Evolutionary conservation across 1,140 invertebrate species (phyloP).

Genomic region (Popillia japonica): DNA sequence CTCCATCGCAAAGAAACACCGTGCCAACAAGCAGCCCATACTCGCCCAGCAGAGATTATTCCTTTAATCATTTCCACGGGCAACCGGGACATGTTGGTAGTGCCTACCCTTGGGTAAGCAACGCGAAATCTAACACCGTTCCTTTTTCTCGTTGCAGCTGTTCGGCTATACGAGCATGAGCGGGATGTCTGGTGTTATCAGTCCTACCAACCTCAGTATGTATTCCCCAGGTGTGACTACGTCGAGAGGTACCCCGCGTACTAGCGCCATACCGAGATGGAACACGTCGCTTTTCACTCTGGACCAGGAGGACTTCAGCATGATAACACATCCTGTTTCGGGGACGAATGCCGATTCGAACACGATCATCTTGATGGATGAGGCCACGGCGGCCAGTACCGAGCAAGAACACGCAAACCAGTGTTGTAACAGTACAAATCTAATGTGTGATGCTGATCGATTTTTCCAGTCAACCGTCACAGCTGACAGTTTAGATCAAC

Average conservation of each 20-base stretch:
- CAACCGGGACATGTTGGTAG: constrained; percentile 85
- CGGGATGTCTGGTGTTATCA: constrained; percentile 86
- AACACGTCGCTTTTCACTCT: constrained; percentile 86
- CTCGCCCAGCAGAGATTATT: constrained; percentile 75
- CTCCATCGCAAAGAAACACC: constrained; percentile 55
- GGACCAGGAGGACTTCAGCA: constrained; percentile 94
- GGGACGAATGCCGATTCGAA: constrained; percentile 68
- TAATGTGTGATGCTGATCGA: constrained; percentile 59
- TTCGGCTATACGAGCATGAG: constrained; percentile 88
- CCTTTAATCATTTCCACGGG: constrained; percentile 88
- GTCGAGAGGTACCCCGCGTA: constrained; percentile 70
- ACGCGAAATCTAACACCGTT: constrained; percentile 12
- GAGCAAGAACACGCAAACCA: constrained; percentile 52
- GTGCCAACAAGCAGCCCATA: constrained; percentile 57
- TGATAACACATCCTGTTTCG: constrained; percentile 79
- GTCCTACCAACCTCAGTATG: constrained; percentile 87
- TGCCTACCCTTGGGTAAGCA: constrained; percentile 45
- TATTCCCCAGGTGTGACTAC: constrained; percentile 83
- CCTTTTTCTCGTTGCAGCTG: constrained; percentile 71
- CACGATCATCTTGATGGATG: constrained; percentile 76
- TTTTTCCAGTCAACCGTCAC: constrained; percentile 57
- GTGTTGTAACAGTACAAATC: constrained; percentile 57
- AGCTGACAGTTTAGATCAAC: constrained; percentile 50
- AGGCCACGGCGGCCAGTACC: constrained; percentile 67
- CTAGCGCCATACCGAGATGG: constrained; percentile 81